Percentiles rank a stretch among this genome's conserved stretches.
phyloP scores from a whole-genome alignment of 2,797 vertebrate species.

The Chaenodraco wilsoni region DNA sequence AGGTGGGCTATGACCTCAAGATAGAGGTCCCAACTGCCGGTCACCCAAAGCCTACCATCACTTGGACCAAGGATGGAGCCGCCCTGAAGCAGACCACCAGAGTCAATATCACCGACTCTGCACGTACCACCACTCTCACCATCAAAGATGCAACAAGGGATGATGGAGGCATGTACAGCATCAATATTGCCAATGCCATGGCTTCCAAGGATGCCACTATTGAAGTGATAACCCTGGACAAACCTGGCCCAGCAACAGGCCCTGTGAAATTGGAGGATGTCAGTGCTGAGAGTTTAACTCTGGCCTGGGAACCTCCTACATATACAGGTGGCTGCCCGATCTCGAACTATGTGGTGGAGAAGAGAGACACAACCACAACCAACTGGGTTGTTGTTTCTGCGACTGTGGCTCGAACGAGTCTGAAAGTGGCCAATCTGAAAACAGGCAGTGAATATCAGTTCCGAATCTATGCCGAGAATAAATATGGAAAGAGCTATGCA shows the following conservation, averaged over 20 bases:
- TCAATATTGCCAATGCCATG: slow-evolving; percentile 88
- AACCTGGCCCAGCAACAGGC: slow-evolving; percentile 94
- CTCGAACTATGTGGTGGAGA: slow-evolving; percentile 97
- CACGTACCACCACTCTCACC: slow-evolving; percentile 85
- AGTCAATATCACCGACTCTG: slow-evolving; percentile 90
- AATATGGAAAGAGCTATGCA: slow-evolving; percentile 96
- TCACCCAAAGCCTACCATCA: slow-evolving; percentile 93
- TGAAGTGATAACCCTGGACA: slow-evolving; percentile 95
- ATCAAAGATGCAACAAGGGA: slow-evolving; percentile 95
- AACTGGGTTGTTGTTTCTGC: slow-evolving; percentile 96
- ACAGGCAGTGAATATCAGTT: slow-evolving; percentile 98
- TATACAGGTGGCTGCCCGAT: slow-evolving; percentile 97
- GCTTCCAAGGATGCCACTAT: slow-evolving; percentile 92
- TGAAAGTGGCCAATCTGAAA: slow-evolving; percentile 94
- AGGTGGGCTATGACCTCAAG: slow-evolving; percentile 96
- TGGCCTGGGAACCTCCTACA: slow-evolving; percentile 93
- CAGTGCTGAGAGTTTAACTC: slow-evolving; percentile 94
- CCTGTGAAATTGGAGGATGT: slow-evolving; percentile 94
- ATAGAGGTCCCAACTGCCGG: slow-evolving; percentile 94
- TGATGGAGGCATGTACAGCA: slow-evolving; percentile 92
- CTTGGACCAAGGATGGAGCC: slow-evolving; percentile 93
- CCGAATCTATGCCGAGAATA: slow-evolving; percentile 97
- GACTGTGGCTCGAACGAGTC: slow-evolving; percentile 95
- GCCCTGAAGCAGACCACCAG: slow-evolving; percentile 95
- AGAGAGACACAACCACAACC: slow-evolving; percentile 97